phyloP scores from a whole-genome alignment of 92 coral and sea anemone genomes.

The Meandrina meandrites region DNA sequence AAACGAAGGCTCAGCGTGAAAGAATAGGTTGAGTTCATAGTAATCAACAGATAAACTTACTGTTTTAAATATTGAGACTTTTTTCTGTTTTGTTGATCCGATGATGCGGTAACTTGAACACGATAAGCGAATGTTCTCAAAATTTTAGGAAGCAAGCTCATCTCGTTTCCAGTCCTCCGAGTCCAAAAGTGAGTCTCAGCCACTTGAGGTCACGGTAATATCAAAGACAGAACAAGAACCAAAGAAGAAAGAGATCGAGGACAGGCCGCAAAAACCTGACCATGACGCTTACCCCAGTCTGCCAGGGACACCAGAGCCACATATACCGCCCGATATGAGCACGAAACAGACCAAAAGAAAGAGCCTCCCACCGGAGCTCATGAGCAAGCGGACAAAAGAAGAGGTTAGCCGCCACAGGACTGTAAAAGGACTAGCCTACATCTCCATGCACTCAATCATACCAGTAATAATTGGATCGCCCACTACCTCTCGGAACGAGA shows the following conservation, averaged over 20 bases:
- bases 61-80: too few relatives aligned
- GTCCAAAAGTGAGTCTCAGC: conserved; percentile 8
- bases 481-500: too few relatives aligned
- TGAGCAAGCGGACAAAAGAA: conserved; percentile 1
- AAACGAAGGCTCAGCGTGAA: too few relatives aligned
- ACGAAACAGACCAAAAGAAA: conserved; percentile 7
- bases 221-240: conserved; percentile 6
- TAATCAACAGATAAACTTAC: neutral
- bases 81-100: too few relatives aligned
- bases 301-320: conserved; percentile 72
- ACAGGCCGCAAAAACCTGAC: conserved; percentile 49
- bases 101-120: too few relatives aligned
- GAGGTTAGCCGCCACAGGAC: neutral
- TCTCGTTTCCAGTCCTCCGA: conserved; percentile 21
- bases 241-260: neutral
- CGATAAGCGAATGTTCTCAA: neutral
- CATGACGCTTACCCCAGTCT: conserved; percentile 65
- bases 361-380: conserved; percentile 28
- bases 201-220: conserved; percentile 29
- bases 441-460: too few relatives aligned
- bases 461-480: too few relatives aligned
- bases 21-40: neutral
- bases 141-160: conserved; percentile 20
- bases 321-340: conserved; percentile 1
- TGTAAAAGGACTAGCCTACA: neutral